These are phyloP conservation scores for Scopus umbretta DNA, from an alignment of 2,113 vertebrate genomes.

Conservation along the genomic window DNA sequence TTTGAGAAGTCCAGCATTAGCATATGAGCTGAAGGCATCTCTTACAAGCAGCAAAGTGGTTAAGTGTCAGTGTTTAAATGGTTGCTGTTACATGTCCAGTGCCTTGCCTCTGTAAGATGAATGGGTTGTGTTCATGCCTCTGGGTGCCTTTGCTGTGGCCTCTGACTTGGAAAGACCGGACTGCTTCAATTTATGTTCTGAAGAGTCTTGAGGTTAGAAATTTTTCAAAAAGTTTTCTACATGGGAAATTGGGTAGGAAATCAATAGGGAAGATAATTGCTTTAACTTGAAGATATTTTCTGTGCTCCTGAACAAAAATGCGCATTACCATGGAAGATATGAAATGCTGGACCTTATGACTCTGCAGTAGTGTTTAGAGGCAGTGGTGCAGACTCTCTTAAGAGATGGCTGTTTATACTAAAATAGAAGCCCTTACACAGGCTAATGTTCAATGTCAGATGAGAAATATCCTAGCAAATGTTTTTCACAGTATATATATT, in stretches of 20 bases:
- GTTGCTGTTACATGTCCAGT: not conserved
- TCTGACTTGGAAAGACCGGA: not conserved
- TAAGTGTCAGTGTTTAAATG: not conserved
- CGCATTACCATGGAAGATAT: not conserved
- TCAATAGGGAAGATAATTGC: conserved; percentile 16
- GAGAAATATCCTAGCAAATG: not conserved
- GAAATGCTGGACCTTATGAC: not conserved
- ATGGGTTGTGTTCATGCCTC: not conserved
- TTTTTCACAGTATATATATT: conserved; percentile 8
- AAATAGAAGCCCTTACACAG: not conserved
- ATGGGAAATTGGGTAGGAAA: not conserved
- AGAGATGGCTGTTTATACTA: not conserved
- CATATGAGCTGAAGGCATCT: not conserved
- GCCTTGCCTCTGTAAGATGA: not conserved
- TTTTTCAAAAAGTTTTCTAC: not conserved
- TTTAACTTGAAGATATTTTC: not conserved
- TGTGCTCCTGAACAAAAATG: not conserved
- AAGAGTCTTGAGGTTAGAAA: not conserved
- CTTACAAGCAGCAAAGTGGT: not conserved
- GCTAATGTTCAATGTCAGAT: not conserved
- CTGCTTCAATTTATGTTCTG: not conserved
- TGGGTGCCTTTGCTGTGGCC: not conserved
- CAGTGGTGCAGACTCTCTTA: not conserved
- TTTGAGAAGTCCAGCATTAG: not conserved
- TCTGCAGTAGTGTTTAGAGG: not conserved